Evolutionary conservation across 2,888 invertebrate species (phyloP).

Genomic region (Polydrusus pterygomalis): DNA sequence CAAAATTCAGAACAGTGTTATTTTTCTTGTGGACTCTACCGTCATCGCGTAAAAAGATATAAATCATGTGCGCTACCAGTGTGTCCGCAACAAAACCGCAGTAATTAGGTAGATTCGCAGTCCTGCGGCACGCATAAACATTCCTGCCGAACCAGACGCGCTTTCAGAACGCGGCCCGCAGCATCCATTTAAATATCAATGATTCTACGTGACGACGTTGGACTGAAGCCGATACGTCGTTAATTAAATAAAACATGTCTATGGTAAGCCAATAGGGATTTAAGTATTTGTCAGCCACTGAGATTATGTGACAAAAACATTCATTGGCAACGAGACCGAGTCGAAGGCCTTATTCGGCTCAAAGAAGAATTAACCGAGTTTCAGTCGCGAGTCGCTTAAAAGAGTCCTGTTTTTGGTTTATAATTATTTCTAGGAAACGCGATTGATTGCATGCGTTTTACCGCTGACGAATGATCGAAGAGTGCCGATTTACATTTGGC

Average conservation of each 20-base stretch:
- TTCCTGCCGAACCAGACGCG: constrained; percentile 58
- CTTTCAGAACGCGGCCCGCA: constrained; percentile 57
- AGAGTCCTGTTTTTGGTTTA: constrained; percentile 35
- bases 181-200: constrained; percentile 66
- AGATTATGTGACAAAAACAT: constrained; percentile 70
- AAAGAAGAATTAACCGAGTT: constrained; percentile 57
- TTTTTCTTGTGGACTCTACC: neutral
- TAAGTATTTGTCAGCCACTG: constrained; percentile 70
- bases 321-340: constrained; percentile 66
- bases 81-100: constrained; percentile 39
- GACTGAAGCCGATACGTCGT: constrained; percentile 66
- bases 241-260: constrained; percentile 70
- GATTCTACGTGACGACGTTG: constrained; percentile 65
- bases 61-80: constrained; percentile 48
- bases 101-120: constrained; percentile 54
- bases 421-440: constrained; percentile 40
- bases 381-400: constrained; percentile 38
- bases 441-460: neutral
- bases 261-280: constrained; percentile 67
- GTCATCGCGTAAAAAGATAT: constrained; percentile 31
- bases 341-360: constrained; percentile 66
- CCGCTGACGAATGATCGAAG: too few relatives aligned
- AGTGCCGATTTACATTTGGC: too few relatives aligned
- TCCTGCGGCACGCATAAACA: constrained; percentile 56
- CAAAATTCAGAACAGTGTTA: too few relatives aligned